Evolutionary conservation across 2,888 invertebrate species (phyloP).

Genomic region (Caenorhabditis panamensis): DNA sequence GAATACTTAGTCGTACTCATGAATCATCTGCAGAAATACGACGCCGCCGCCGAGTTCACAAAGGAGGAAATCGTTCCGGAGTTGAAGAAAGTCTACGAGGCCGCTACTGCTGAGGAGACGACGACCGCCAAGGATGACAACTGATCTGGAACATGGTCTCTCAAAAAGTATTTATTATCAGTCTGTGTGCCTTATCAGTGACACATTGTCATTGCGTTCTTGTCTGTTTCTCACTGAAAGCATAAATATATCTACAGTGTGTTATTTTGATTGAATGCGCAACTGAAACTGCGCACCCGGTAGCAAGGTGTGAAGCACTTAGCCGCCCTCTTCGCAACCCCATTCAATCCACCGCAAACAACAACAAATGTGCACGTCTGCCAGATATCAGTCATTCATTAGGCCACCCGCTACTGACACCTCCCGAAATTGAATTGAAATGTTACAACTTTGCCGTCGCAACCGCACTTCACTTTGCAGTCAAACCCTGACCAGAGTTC

Average conservation of each 20-base stretch:
- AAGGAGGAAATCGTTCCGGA: conserved; percentile 78
- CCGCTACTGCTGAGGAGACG: conserved; percentile 65
- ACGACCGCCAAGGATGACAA: background rate
- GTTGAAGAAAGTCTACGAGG: conserved; percentile 78
- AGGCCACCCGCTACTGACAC: conserved; percentile 23
- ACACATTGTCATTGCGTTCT: background rate
- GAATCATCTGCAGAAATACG: conserved; percentile 44
- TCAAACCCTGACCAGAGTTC: background rate
- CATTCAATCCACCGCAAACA: conserved; percentile 34
- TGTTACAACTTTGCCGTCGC: conserved; percentile 28
- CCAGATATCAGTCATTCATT: conserved; percentile 50
- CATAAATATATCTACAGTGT: background rate
- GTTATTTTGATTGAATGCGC: conserved; percentile 7
- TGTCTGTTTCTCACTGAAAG: background rate
- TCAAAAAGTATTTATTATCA: conserved; percentile 12
- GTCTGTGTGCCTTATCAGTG: background rate
- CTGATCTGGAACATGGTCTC: background rate
- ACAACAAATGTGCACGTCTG: conserved; percentile 22
- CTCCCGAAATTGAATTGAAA: conserved; percentile 39
- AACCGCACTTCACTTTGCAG: background rate
- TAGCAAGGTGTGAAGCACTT: conserved; percentile 10
- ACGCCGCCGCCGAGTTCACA: conserved; percentile 74
- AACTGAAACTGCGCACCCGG: no score
- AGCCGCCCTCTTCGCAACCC: background rate
- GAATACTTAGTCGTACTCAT: no score